Evolutionary conservation across 2,113 vertebrate genomes (phyloP).

Genomic region (Xiphophorus maculatus): DNA sequence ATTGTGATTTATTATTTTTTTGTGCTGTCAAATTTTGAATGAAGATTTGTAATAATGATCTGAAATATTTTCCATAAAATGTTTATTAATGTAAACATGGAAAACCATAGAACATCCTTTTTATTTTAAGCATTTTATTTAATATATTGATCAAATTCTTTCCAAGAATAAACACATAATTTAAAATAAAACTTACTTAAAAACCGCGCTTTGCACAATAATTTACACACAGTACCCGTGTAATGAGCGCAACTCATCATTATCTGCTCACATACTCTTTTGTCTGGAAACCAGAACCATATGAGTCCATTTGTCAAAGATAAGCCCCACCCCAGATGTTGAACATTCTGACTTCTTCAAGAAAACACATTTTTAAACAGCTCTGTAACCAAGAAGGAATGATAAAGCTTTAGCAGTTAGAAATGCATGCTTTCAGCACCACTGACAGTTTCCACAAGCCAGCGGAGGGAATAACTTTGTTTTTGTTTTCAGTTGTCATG

Average conservation of each 20-base stretch:
- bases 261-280: constrained; percentile 52
- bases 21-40: neutral
- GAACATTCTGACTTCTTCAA: constrained; percentile 21
- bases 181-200: constrained; percentile 6
- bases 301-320: constrained; percentile 52
- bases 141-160: constrained; percentile 12
- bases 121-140: constrained; percentile 1
- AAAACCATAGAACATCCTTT: too few species aligned
- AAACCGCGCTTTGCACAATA: constrained; percentile 10
- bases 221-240: constrained; percentile 33
- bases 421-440: constrained; percentile 50
- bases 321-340: constrained; percentile 31
- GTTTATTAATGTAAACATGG: too few species aligned
- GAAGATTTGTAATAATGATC: neutral
- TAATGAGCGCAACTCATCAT: constrained; percentile 28
- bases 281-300: constrained; percentile 38
- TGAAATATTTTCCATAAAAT: neutral
- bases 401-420: constrained; percentile 35
- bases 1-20: neutral
- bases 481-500: constrained; percentile 72
- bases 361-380: constrained; percentile 41
- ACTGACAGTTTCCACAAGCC: constrained; percentile 45
- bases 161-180: constrained; percentile 2
- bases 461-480: constrained; percentile 48
- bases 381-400: constrained; percentile 43